Evolutionary conservation across 30 jellyfish, hydroid and myxozoan genomes (phyloP), one percentile per base, ranked within the genome.

Genomic region (Aurelia sp.): DNA sequence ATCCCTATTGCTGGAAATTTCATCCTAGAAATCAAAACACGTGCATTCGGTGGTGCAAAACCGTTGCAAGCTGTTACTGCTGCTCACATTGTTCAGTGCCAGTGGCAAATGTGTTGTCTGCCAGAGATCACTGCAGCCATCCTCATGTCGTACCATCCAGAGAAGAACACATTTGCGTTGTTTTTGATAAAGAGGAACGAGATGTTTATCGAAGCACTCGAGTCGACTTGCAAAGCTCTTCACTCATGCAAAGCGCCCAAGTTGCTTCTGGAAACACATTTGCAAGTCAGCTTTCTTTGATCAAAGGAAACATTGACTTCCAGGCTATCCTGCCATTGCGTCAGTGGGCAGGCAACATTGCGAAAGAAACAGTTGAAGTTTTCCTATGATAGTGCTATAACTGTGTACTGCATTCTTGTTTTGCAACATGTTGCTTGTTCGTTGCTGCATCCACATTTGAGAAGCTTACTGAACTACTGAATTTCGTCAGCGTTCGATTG

Each of bases 61-160:
- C 77, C 77, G 50, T 47, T 66, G 33, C 21, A n/a, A 66, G n/a
- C 40, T 4, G 41, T 66, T 4, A 66, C 41, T 30, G 77, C 50
- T 2, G 41, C 77, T n/a, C 77, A 66, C 16, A 18, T 66, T 66
- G 41, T 66, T 18, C 77, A 66, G 41, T 66, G 77, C 50, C 77
- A 27, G 41, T 30, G 41, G 50, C 77, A 66, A 66, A 66, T 66
- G 21, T 66, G 77, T 66, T 66, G 77, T 30, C 4, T 66, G 48
- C 77, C 77, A 3, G 77, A 66, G 50, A n/a, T 66, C 50, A 20
- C 33, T 0, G 77, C 77, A n/a, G 77, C 77, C 1, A 19, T 66
- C 41, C 50, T 66, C 50, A 20, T 66, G 77, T 66, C 77, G 8
- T 66, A n/a, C 77, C 50, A n/a, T n/a, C 77, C 77, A 66, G 77